phyloP scores from a whole-genome alignment of 2,888 invertebrate genomes.

The Heliconius ethilla region DNA sequence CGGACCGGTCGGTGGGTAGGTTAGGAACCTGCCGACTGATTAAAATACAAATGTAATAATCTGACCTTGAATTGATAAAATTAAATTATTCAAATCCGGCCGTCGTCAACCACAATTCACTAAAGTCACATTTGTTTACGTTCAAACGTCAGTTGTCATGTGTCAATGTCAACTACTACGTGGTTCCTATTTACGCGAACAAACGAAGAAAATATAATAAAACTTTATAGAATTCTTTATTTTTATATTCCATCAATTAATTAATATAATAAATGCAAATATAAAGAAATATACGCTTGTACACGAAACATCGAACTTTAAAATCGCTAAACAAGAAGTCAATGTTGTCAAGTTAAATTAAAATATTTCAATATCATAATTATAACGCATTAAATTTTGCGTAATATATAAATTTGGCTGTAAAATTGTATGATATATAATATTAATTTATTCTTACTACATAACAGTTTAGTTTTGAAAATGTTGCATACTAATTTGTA shows the following conservation, averaged over 20 bases:
- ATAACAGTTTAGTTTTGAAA: background rate
- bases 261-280: background rate
- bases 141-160: slow-evolving; percentile 19
- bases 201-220: background rate
- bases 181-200: background rate
- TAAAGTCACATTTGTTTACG: slow-evolving; percentile 28
- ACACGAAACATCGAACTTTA: background rate
- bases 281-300: background rate
- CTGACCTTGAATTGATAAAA: slow-evolving; percentile 79
- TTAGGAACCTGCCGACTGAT: slow-evolving; percentile 64
- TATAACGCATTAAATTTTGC: no score
- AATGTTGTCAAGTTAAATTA: slow-evolving; percentile 6
- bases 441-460: background rate
- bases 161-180: slow-evolving; percentile 3
- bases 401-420: background rate
- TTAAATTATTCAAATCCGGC: slow-evolving; percentile 59
- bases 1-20: slow-evolving; percentile 41
- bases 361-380: background rate
- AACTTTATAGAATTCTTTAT: background rate
- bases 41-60: slow-evolving; percentile 66
- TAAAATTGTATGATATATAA: background rate
- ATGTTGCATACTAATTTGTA: background rate
- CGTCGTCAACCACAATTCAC: slow-evolving; percentile 49
- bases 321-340: no score
- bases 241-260: background rate